phyloP scores from a whole-genome alignment of 2,113 vertebrate species.

The Pluvianellus socialis region DNA sequence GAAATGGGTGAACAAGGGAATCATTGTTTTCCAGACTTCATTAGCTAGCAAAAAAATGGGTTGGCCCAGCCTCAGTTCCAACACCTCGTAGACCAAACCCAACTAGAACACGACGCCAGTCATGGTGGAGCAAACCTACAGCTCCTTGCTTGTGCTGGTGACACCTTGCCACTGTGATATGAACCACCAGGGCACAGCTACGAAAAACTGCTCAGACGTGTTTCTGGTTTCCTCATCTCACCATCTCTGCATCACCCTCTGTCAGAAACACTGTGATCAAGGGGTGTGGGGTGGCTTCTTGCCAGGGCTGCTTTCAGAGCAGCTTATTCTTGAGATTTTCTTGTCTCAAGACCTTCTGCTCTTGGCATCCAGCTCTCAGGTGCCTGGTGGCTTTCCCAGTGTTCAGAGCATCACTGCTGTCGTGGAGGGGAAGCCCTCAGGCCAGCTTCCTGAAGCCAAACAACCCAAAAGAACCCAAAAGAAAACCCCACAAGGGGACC shows the following conservation, averaged over 20 bases:
- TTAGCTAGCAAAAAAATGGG: not conserved
- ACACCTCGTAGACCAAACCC: not conserved
- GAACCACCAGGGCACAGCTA: not conserved
- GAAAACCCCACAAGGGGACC: not conserved
- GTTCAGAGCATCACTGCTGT: not conserved
- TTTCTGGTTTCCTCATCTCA: not conserved
- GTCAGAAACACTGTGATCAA: not conserved
- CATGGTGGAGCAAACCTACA: fast-evolving
- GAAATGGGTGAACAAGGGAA: not conserved
- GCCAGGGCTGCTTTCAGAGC: not conserved
- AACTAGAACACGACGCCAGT: fast-evolving
- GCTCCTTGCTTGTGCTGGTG: not conserved
- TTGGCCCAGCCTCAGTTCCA: not conserved
- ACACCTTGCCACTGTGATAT: not conserved
- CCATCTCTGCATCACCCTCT: not conserved
- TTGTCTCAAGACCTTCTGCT: not conserved
- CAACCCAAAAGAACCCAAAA: fast-evolving
- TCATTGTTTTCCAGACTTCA: not conserved
- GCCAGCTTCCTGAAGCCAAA: not conserved
- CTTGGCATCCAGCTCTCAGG: not conserved
- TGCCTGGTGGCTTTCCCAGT: not conserved
- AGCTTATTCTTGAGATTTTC: not conserved
- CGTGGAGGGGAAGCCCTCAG: not conserved
- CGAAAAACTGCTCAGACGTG: not conserved
- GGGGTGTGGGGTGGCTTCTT: not conserved